Conservation (phyloP, 2,797 vertebrate species). For the Tachyglossus aculeatus region DNA sequence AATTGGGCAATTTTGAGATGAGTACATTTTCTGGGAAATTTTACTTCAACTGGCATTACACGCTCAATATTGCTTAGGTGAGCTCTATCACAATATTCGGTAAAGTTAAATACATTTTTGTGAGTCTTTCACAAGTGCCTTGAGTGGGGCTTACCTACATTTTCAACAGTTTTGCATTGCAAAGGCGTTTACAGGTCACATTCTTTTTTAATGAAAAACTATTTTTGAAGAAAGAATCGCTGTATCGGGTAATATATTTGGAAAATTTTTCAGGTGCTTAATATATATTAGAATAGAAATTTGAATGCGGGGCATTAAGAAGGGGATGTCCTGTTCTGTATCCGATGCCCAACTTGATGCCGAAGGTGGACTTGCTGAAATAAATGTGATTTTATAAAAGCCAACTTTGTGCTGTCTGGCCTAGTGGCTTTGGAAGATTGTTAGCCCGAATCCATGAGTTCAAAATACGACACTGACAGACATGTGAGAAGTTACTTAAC, state of each 20-base stretch:
- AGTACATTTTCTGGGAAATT: constrained; percentile 29
- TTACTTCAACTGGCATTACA: constrained; percentile 28
- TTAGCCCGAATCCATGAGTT: too few relatives aligned
- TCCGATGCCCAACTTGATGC: too few relatives aligned
- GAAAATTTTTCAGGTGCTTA: background rate
- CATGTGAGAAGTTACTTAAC: background rate
- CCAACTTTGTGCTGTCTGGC: too few relatives aligned
- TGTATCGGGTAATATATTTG: constrained; percentile 10
- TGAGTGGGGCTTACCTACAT: constrained; percentile 20
- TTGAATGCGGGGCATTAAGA: constrained; percentile 4
- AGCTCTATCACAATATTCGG: constrained; percentile 6
- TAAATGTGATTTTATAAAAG: constrained; percentile 27
- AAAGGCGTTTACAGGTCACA: constrained; percentile 8
- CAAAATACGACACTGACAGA: constrained; percentile 1
- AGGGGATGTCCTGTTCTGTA: constrained; percentile 26
- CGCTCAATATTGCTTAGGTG: constrained; percentile 31
- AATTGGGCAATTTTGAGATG: constrained; percentile 31
- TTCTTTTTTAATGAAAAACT: constrained; percentile 20
- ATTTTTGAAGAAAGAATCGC: constrained; percentile 14
- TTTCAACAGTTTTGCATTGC: constrained; percentile 25
- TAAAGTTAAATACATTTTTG: background rate
- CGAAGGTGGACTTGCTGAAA: constrained; percentile 12
- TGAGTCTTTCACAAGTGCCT: constrained; percentile 51
- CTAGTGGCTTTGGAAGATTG: too few relatives aligned
- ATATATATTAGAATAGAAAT: constrained; percentile 8